Percentiles rank a stretch among this genome's conserved stretches.
phyloP scores from a whole-genome alignment of 2,888 invertebrate species.

The Dicyrtoma fusca region DNA sequence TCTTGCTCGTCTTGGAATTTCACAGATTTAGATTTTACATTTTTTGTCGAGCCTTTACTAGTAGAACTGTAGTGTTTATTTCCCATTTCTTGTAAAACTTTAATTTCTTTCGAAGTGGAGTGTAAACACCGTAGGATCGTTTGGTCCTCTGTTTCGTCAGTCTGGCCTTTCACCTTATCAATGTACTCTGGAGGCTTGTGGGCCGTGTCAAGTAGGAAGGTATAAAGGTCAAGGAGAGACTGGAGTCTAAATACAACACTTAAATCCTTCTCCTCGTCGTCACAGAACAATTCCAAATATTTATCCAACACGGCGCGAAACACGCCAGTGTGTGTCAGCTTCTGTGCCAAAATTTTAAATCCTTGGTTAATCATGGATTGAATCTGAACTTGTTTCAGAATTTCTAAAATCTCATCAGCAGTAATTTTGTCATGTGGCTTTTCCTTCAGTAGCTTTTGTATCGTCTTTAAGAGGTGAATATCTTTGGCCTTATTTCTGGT shows the following conservation, averaged over 20 bases:
- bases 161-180: not conserved
- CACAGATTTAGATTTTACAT: slow-evolving; percentile 55
- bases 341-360: slow-evolving; percentile 51
- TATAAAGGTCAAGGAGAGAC: slow-evolving; percentile 48
- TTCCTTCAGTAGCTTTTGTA: slow-evolving; percentile 58
- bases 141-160: slow-evolving; percentile 28
- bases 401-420: slow-evolving; percentile 42
- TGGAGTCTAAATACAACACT: slow-evolving; percentile 46
- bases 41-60: slow-evolving; percentile 59
- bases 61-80: slow-evolving; percentile 46
- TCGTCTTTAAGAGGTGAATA: slow-evolving; percentile 78
- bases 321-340: slow-evolving; percentile 43
- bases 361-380: slow-evolving; percentile 58
- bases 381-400: slow-evolving; percentile 57
- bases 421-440: slow-evolving; percentile 5
- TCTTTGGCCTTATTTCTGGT: slow-evolving; percentile 86
- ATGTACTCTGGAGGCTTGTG: slow-evolving; percentile 48
- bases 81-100: slow-evolving; percentile 60
- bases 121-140: slow-evolving; percentile 57
- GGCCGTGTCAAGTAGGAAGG: slow-evolving; percentile 37
- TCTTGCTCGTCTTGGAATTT: slow-evolving; percentile 66
- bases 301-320: slow-evolving; percentile 40
- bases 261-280: slow-evolving; percentile 49
- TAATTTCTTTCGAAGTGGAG: slow-evolving; percentile 60
- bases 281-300: slow-evolving; percentile 48